phyloP scores from a whole-genome alignment of 2,888 invertebrate species.

The Apeira syringaria region DNA sequence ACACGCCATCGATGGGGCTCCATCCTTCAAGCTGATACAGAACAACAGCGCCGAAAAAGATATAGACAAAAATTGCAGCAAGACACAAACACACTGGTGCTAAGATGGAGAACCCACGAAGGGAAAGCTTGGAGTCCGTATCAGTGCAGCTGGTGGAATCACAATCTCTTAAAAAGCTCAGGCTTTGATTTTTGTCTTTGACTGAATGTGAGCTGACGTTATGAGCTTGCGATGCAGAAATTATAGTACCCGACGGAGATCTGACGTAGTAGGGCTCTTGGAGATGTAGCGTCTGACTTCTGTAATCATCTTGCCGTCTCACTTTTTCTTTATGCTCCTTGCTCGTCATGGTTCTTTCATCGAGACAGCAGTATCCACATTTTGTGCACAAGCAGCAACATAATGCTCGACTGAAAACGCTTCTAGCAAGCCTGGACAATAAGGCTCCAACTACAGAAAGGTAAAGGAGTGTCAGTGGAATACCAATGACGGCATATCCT shows the following conservation, averaged over 20 bases:
- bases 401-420: conserved; percentile 91
- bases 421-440: conserved; percentile 91
- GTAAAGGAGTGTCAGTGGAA: conserved; percentile 94
- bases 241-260: conserved; percentile 79
- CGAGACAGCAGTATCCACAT: conserved; percentile 94
- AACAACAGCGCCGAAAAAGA: conserved; percentile 94
- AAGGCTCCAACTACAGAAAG: conserved; percentile 94
- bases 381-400: conserved; percentile 95
- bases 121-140: conserved; percentile 87
- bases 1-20: conserved; percentile 95
- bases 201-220: conserved; percentile 66
- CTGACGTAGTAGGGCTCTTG: conserved; percentile 89
- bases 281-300: conserved; percentile 84
- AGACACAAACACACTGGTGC: conserved; percentile 95
- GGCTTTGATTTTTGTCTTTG: conserved; percentile 70
- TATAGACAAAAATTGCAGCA: conserved; percentile 94
- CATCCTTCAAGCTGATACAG: conserved; percentile 96
- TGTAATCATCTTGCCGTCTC: conserved; percentile 87
- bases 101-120: conserved; percentile 90
- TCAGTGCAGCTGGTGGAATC: conserved; percentile 85
- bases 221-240: conserved; percentile 79
- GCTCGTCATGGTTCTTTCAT: conserved; percentile 91
- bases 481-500: conserved; percentile 93
- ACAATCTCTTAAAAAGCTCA: conserved; percentile 75
- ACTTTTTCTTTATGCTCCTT: conserved; percentile 91